Conservation (phyloP, 2,797 vertebrate species). For the Sebastes paucispinis region DNA sequence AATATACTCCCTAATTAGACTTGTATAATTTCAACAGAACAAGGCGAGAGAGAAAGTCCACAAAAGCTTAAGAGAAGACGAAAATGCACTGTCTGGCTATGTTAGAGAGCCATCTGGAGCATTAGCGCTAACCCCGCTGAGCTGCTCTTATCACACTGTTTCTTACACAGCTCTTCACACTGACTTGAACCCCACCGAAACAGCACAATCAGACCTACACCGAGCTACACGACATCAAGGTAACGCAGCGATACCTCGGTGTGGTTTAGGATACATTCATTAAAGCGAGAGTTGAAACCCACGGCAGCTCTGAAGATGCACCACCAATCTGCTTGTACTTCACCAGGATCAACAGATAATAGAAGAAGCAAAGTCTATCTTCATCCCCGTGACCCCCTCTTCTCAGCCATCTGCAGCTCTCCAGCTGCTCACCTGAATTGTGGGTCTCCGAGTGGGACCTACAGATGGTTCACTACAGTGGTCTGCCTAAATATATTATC, state of each 20-base stretch:
- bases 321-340: conserved; percentile 36
- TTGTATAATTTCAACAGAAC: conserved; percentile 2
- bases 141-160: conserved; percentile 71
- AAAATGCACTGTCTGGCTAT: conserved; percentile 63
- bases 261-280: conserved; percentile 34
- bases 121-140: conserved; percentile 68
- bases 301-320: conserved; percentile 3
- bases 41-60: conserved; percentile 16
- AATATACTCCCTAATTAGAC: conserved; percentile 1
- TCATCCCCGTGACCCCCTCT: conserved; percentile 43
- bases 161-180: conserved; percentile 59
- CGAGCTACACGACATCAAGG: conserved; percentile 39
- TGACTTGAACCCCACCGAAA: conserved; percentile 51
- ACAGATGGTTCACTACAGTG: conserved; percentile 82
- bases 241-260: conserved; percentile 27
- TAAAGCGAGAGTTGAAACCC: conserved; percentile 3
- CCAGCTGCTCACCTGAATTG: conserved; percentile 83
- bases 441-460: conserved; percentile 62
- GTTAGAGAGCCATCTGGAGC: conserved; percentile 79
- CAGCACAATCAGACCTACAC: conserved; percentile 46
- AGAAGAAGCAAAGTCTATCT: conserved; percentile 33
- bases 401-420: conserved; percentile 82
- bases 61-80: conserved; percentile 31
- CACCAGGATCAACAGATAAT: conserved; percentile 45
- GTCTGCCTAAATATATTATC: conserved; percentile 83